Conservation (phyloP, 2,797 vertebrate species). For the Enteromius anoplus region DNA sequence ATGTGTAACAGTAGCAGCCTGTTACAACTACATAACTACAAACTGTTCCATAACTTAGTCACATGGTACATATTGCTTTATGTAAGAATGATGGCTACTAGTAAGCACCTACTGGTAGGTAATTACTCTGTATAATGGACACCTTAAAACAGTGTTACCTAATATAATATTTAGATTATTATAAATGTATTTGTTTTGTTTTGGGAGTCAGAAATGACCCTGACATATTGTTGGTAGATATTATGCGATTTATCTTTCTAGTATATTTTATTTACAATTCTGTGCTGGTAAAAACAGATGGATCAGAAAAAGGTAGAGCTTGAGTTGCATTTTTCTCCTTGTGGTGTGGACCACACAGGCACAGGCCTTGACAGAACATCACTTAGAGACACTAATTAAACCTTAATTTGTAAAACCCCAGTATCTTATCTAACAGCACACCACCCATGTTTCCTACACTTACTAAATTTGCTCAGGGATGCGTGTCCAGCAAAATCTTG, state of each 20-base stretch:
- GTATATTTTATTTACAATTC: neutral
- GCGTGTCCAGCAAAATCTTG: neutral
- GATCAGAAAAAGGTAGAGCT: neutral
- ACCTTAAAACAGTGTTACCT: no score
- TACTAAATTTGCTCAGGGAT: neutral
- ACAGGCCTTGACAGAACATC: neutral
- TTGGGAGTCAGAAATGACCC: neutral
- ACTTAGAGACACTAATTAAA: slow-evolving; percentile 12
- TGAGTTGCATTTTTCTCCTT: neutral
- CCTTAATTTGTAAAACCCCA: neutral
- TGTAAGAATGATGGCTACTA: no score
- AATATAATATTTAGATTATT: neutral
- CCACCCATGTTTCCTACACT: neutral
- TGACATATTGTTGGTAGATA: neutral
- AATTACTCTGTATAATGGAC: no score
- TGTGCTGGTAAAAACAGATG: neutral
- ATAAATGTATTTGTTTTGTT: neutral
- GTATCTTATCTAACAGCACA: slow-evolving; percentile 6
- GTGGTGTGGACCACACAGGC: neutral
- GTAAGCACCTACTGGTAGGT: no score
- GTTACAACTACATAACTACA: no score
- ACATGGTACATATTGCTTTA: no score
- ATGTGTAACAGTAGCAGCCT: no score
- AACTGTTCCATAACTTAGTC: no score
- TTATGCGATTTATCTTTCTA: neutral